Base-by-base conservation (phyloP, 1,140 invertebrate genomes). In the Atopsyche davidsoni region DNA sequence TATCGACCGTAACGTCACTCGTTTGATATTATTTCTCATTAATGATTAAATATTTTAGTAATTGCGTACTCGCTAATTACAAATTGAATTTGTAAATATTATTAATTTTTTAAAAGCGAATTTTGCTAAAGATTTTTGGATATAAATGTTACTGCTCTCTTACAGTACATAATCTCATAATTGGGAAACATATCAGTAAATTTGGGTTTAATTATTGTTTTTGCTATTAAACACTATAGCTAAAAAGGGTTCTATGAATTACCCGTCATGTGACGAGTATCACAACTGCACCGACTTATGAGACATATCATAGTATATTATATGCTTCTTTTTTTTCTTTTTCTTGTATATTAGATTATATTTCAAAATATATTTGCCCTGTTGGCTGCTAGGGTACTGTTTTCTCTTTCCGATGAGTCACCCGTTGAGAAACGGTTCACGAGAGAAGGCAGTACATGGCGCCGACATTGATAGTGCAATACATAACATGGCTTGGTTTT, bases 391-490 rank as follows among this genome's bases (percentile, higher is more conserved):
- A 40, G 25, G 45, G 47, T 51, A 45, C 44, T 53, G n/a, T 21
- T 42, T 42, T 58, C 47, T 53, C 47, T 35, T 42, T 11, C 2
- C 16, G n/a, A 13, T 4, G n/a, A 34, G 32, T 34, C 11, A 22
- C 1, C 17, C 32, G 22, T 10, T 24, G 11, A n/a, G 21, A 34
- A 32, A 23, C 2, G 4, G 13, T 19, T 17, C 42, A 35, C 21
- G 13, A 44, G 49, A 45, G 42, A 51, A 34, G 14, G 16, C 4
- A 45, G 42, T 45, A 44, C 49, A 51, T 19, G 19, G 51, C 43
- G 36, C 47, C 55, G 51, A 50, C 55, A 58, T 58, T 47, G 38
- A 50, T 53, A 42, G 55, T 58, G 55, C 51, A 58, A 58, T 50
- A 22, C n/a, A 22, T 19, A 56, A 48, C 21, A 31, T 24, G 23